phyloP scores from a whole-genome alignment of 1,140 invertebrate species.

The Zaprionus ornatus region DNA sequence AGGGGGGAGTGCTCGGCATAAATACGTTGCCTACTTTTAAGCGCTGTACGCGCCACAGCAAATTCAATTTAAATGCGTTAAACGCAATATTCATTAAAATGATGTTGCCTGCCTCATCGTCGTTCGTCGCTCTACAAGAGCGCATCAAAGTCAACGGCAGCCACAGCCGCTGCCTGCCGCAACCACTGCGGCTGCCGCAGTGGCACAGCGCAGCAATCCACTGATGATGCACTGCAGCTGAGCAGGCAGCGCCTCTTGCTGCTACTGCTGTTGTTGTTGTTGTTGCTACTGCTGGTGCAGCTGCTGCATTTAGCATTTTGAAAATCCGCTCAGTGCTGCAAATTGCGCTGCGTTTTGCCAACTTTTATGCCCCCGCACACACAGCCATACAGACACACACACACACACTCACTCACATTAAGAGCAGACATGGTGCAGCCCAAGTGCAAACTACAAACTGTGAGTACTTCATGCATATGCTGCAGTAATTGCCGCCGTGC shows the following conservation, averaged over 20 bases:
- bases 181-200: constrained; percentile 42
- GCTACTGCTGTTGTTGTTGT: constrained; percentile 14
- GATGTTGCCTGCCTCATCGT: constrained; percentile 30
- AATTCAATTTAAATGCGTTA: constrained; percentile 58
- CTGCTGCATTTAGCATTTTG: constrained; percentile 60
- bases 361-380: constrained; percentile 54
- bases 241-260: constrained; percentile 4
- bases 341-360: constrained; percentile 68
- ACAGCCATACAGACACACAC: not conserved
- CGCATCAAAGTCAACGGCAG: constrained; percentile 29
- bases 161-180: constrained; percentile 21
- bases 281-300: constrained; percentile 34
- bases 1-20: not conserved
- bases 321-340: constrained; percentile 75
- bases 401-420: constrained; percentile 1
- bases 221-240: constrained; percentile 56
- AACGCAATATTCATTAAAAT: constrained; percentile 71
- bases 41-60: constrained; percentile 4
- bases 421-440: constrained; percentile 31
- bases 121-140: constrained; percentile 9
- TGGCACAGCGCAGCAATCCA: constrained; percentile 41
- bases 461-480: constrained; percentile 63
- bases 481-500: constrained; percentile 79
- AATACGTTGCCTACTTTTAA: constrained; percentile 15
- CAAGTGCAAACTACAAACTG: constrained; percentile 50